A percentile compares a stretch with the other conserved stretches of the same genome.
Conservation (phyloP, 2,113 vertebrate species). For the Calidris pygmaea region DNA sequence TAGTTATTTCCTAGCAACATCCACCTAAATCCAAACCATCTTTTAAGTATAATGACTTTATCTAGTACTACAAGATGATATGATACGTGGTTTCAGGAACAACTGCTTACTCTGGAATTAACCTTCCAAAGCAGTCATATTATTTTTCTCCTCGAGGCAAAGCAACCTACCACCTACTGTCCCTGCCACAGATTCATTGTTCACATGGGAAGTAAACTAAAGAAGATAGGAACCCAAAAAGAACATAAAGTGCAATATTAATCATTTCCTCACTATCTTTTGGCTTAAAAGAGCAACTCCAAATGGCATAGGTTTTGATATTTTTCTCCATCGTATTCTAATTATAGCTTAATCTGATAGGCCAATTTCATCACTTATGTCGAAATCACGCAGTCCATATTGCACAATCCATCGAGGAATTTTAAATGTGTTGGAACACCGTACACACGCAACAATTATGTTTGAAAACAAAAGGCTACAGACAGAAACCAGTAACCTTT, state of each 20-base stretch:
- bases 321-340: not conserved
- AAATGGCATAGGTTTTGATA: not conserved
- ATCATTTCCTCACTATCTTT: not conserved
- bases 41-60: not conserved
- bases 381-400: not conserved
- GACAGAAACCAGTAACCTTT: not conserved
- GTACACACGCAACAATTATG: not conserved
- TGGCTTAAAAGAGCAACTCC: rapidly evolving
- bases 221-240: not conserved
- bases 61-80: not conserved
- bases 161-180: not conserved
- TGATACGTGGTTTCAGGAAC: not conserved
- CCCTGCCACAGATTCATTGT: not conserved
- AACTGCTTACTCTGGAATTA: not conserved
- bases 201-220: not conserved
- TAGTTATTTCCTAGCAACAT: not conserved
- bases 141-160: not conserved
- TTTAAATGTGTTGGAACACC: not conserved
- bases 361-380: not conserved
- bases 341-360: not conserved
- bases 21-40: not conserved
- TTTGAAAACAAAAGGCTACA: not conserved
- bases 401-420: not conserved
- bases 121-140: not conserved
- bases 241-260: not conserved